Percentiles rank a stretch among this genome's conserved stretches.
Evolutionary conservation across 2,888 invertebrate genomes (phyloP).

Genomic region (Apocheima hispidaria): DNA sequence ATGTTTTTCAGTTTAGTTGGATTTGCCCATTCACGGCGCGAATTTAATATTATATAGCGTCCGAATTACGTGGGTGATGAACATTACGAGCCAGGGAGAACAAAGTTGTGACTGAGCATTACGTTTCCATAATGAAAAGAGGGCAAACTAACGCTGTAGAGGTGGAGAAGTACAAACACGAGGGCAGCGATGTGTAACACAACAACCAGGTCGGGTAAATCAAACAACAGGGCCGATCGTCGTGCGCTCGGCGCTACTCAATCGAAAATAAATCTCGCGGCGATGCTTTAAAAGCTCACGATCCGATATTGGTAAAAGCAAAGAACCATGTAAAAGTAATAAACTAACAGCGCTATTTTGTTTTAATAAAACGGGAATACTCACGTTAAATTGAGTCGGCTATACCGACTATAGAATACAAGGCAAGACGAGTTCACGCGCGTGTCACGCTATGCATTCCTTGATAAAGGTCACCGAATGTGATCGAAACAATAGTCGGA

Average conservation of each 20-base stretch:
- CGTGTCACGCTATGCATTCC: too few species aligned
- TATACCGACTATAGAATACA: too few species aligned
- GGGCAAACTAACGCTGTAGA: constrained; percentile 46
- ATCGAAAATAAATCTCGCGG: constrained; percentile 51
- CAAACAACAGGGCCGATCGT: constrained; percentile 72
- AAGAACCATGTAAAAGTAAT: too few species aligned
- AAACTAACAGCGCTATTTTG: too few species aligned
- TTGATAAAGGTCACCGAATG: too few species aligned
- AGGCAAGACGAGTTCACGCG: too few species aligned
- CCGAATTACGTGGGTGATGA: constrained; percentile 37
- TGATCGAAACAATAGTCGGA: too few species aligned
- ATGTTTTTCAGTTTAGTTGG: constrained; percentile 4
- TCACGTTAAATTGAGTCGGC: too few species aligned
- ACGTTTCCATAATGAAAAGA: constrained; percentile 47
- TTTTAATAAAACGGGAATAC: too few species aligned
- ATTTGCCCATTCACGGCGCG: constrained; percentile 5
- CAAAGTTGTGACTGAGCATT: constrained; percentile 40
- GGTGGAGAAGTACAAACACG: constrained; percentile 47
- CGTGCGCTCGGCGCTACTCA: constrained; percentile 55
- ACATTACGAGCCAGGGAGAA: constrained; percentile 37
- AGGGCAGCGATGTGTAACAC: constrained; percentile 59
- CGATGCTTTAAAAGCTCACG: constrained; percentile 33
- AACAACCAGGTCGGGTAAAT: constrained; percentile 70
- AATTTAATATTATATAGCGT: constrained; percentile 30
- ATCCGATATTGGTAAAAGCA: constrained; percentile 14